Evolutionary conservation across 2,113 vertebrate species (phyloP), one percentile per base, ranked within the genome.

Genomic region (Antidorcas marsupialis): DNA sequence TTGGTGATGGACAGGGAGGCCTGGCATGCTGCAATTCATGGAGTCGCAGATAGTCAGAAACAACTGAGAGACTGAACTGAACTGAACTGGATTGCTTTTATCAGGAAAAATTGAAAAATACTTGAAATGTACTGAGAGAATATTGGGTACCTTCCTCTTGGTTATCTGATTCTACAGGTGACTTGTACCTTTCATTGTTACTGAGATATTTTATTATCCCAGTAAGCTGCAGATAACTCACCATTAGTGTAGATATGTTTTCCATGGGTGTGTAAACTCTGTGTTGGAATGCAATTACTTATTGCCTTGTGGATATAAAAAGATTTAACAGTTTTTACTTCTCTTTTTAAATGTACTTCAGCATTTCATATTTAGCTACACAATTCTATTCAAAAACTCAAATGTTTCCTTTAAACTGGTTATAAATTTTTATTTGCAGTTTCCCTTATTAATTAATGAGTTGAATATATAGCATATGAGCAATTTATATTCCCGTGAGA

Each of bases 341-440:
- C n/a, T 53, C 25, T 79, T 55, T 86, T 87, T 19, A 87, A 89
- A 93, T 39, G 71, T 19, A 89, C 36, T 78, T 93, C 3, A 45
- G 43, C 21, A 33, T 78, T 81, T 89, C 12, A 36, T 47, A 78
- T 64, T n/a, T 83, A 47, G 62, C 62, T 64, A 17, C 30, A 52
- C 47, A 89, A 85, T 89, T 78, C 17, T 93, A 47, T 67, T 67
- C 7, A 67, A 67, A 67, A n/a, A 67, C 28, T 64, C 7, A 47
- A 87, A 81, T 81, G n/a, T 84, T 33, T 64, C n/a, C 12, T 78
- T 84, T 74, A 25, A 89, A 50, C 6, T 89, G 12, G 3, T 60
- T 74, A 7, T 25, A 59, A 82, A 16, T 17, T 62, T 30, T 59
- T 52, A 60, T 15, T 60, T n/a, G 21, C 27, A 5, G 8, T 1